Conservation (phyloP, 2,797 vertebrate genomes). For the Hirundo rustica region DNA sequence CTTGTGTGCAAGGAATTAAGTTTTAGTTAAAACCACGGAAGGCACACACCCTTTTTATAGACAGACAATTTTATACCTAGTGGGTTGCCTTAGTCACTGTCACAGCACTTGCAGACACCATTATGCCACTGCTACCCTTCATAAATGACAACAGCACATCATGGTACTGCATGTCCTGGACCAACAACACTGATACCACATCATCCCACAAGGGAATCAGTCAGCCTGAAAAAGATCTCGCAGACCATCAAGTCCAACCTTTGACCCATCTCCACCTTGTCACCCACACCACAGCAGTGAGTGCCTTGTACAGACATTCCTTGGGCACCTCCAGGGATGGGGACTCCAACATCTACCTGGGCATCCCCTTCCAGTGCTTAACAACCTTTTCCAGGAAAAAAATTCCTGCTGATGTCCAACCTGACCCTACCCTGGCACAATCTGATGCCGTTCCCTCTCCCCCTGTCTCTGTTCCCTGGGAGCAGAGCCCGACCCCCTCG, state of each 20-base stretch:
- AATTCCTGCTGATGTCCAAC: background rate
- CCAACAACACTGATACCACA: fast-evolving
- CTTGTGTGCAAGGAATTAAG: background rate
- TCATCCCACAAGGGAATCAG: no score
- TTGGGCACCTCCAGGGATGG: background rate
- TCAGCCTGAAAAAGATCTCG: background rate
- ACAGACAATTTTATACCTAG: background rate
- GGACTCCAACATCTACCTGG: background rate
- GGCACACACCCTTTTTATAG: fast-evolving
- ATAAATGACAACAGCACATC: fast-evolving
- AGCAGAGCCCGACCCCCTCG: background rate
- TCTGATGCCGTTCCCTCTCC: no score
- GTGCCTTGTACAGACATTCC: fast-evolving
- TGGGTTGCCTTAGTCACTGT: no score
- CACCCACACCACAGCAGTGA: background rate
- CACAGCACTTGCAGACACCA: background rate
- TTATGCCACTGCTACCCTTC: fast-evolving
- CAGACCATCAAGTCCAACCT: background rate
- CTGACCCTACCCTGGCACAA: background rate
- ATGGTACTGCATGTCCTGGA: no score
- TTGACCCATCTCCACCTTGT: background rate
- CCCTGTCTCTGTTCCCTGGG: background rate
- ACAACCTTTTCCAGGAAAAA: no score
- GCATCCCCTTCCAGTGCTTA: background rate
- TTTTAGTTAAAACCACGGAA: background rate